Evolutionary conservation across 2,797 vertebrate species (phyloP).

Genomic region (Sorex maritimensis): DNA sequence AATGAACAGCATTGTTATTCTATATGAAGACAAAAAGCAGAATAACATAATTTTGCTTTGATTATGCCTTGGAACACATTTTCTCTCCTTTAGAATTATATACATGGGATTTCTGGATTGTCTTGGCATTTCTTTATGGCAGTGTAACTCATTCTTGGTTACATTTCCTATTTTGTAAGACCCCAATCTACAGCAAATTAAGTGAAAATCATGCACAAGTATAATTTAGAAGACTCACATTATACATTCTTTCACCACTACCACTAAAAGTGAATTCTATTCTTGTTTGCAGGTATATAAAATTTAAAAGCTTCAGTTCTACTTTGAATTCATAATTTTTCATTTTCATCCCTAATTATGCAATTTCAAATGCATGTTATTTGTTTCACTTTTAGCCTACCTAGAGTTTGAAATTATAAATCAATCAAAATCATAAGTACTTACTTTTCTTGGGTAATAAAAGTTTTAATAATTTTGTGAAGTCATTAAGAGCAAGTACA

Average conservation of each 20-base stretch:
- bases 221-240: neutral
- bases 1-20: neutral
- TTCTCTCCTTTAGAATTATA: neutral
- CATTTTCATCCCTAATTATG: conserved; percentile 2
- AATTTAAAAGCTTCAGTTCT: neutral
- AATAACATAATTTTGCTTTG: conserved; percentile 5
- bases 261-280: conserved; percentile 12
- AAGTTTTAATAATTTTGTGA: conserved; percentile 5
- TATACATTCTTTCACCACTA: neutral
- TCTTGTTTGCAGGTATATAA: conserved; percentile 38
- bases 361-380: conserved; percentile 23
- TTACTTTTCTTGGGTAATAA: conserved; percentile 24
- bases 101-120: neutral
- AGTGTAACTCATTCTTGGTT: neutral
- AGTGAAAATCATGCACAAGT: neutral
- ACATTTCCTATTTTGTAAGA: neutral
- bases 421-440: neutral
- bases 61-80: neutral
- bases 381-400: conserved; percentile 1
- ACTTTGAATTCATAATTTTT: neutral
- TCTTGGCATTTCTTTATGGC: neutral
- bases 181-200: neutral
- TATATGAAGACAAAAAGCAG: neutral
- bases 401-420: conserved; percentile 40
- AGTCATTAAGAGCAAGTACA: neutral